Percentiles rank a stretch among this genome's conserved stretches.
Evolutionary conservation across 2,113 vertebrate species (phyloP).

Genomic region (Pheucticus melanocephalus): DNA sequence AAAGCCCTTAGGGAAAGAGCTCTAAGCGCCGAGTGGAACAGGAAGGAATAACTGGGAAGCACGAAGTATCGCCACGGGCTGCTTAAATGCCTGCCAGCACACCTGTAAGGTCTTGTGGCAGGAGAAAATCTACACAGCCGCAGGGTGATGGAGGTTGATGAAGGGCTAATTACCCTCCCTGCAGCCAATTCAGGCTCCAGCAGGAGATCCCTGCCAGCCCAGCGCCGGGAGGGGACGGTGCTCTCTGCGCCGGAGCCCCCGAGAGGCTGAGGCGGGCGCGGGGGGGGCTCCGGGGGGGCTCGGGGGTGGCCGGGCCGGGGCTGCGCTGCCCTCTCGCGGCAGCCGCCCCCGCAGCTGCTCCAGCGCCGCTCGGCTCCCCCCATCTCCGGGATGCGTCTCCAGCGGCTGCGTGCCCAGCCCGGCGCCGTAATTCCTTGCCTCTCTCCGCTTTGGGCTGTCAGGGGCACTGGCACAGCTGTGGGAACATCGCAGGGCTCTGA

Average conservation of each 20-base stretch:
- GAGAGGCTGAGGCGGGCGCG: too few relatives aligned
- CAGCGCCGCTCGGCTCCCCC: not conserved
- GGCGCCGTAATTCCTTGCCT: accelerated
- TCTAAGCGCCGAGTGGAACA: not conserved
- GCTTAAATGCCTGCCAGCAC: not conserved
- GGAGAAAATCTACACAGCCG: not conserved
- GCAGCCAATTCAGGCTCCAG: not conserved
- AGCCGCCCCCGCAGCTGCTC: not conserved
- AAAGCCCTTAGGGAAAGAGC: not conserved
- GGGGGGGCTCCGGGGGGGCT: accelerated
- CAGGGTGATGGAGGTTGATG: not conserved
- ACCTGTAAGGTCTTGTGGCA: not conserved
- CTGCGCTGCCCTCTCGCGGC: not conserved
- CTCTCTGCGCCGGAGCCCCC: not conserved
- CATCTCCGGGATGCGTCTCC: accelerated
- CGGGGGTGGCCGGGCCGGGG: not conserved
- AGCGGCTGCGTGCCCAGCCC: not conserved
- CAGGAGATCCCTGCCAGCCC: not conserved
- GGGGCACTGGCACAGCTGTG: not conserved
- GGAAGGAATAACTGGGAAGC: not conserved
- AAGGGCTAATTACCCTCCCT: not conserved
- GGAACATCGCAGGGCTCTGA: not conserved
- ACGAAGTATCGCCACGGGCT: not conserved
- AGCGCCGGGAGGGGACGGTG: not conserved
- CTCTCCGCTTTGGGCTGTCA: not conserved